Conservation (phyloP, 2,113 vertebrate species). For the Thinocorus orbignyianus region DNA sequence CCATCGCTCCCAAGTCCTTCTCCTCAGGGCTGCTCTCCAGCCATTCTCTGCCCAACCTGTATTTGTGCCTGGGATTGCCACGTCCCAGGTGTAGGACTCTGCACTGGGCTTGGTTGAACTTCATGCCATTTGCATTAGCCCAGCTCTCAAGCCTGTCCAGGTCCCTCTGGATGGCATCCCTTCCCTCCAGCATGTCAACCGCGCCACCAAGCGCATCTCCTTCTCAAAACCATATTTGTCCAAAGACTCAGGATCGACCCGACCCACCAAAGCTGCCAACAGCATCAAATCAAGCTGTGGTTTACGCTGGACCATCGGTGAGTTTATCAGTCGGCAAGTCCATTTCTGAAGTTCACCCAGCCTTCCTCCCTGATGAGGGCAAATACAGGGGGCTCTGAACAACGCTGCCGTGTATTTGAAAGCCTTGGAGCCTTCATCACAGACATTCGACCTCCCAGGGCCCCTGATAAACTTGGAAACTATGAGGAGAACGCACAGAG, state of each 20-base stretch:
- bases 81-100: no score
- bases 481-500: background rate
- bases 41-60: no score
- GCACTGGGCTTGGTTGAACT: no score
- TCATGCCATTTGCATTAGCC: no score
- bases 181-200: no score
- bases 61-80: no score
- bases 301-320: background rate
- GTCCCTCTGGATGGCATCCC: no score
- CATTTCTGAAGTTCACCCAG: background rate
- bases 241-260: background rate
- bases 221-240: background rate
- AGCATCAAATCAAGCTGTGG: background rate
- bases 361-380: background rate
- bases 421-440: background rate
- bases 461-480: background rate
- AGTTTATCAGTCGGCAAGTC: background rate
- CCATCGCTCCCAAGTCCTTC: no score
- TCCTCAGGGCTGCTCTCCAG: no score
- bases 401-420: background rate
- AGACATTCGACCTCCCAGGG: background rate
- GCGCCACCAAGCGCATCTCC: no score
- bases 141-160: no score
- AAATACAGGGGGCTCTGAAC: background rate
- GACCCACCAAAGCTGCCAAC: background rate